phyloP scores from a whole-genome alignment of 2,113 vertebrate genomes.

The Rhombomys opimus region DNA sequence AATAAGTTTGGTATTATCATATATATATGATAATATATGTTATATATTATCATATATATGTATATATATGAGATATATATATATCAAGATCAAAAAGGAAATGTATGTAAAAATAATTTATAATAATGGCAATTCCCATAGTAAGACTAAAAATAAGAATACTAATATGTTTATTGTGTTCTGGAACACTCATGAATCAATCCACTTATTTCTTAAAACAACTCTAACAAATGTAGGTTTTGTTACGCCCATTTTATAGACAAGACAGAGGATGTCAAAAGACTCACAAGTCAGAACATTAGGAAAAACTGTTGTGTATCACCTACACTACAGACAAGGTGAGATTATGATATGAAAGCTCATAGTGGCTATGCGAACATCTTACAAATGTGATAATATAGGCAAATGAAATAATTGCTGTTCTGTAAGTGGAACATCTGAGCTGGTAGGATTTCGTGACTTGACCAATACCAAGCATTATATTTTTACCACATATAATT shows the following conservation, averaged over 20 bases:
- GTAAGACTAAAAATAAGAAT: neutral
- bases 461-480: neutral
- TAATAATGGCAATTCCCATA: neutral
- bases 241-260: neutral
- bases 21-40: too few relatives aligned
- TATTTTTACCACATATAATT: neutral
- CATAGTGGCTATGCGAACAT: neutral
- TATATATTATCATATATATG: neutral
- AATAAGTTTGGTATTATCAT: neutral
- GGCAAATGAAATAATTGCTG: constrained; percentile 1
- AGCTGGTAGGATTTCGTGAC: neutral
- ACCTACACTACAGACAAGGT: neutral
- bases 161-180: neutral
- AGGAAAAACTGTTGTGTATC: neutral
- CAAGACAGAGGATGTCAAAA: neutral
- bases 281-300: neutral
- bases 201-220: constrained; percentile 24
- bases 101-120: neutral
- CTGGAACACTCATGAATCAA: neutral
- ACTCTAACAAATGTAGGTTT: neutral
- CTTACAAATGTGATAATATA: neutral
- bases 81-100: neutral
- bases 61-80: neutral
- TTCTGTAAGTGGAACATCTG: neutral
- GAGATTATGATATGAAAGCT: neutral